Percentiles rank a stretch among this genome's conserved stretches.
phyloP scores from a whole-genome alignment of 2,797 vertebrate species.

The Malurus splendens region DNA sequence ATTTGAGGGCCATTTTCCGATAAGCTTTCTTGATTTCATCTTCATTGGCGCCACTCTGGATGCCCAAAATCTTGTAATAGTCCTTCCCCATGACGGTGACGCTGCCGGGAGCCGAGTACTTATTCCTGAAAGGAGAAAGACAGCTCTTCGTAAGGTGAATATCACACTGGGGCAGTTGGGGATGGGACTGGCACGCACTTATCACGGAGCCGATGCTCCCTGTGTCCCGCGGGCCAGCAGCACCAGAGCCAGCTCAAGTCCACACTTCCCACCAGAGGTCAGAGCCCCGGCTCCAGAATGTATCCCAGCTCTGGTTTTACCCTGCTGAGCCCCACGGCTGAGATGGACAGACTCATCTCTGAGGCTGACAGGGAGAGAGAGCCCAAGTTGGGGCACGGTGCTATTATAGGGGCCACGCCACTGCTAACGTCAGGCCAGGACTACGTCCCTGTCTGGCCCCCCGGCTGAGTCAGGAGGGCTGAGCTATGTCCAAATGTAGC shows the following conservation, averaged over 20 bases:
- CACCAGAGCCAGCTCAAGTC: background rate
- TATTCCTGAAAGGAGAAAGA: conserved; percentile 73
- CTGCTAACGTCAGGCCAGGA: conserved; percentile 5
- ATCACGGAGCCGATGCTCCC: background rate
- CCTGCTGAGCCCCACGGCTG: fast-evolving
- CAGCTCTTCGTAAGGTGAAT: background rate
- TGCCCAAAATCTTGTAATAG: conserved; percentile 95
- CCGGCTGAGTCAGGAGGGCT: background rate
- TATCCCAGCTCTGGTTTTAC: background rate
- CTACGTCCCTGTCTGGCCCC: background rate
- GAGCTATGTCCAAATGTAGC: conserved; percentile 30
- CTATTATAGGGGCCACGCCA: conserved; percentile 5
- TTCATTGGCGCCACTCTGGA: conserved; percentile 89
- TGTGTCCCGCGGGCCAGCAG: background rate
- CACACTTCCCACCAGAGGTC: background rate
- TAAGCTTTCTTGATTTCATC: conserved; percentile 99
- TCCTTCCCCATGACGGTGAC: conserved; percentile 92
- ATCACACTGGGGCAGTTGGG: fast-evolving
- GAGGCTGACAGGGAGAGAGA: background rate
- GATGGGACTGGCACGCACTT: background rate
- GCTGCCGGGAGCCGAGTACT: conserved; percentile 66
- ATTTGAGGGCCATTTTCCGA: conserved; percentile 93
- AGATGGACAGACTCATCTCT: background rate
- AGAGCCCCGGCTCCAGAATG: background rate
- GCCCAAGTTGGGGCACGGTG: fast-evolving